Evolutionary conservation across 23 tunicate species (phyloP).

Genomic region (Botrylloides violaceus): DNA sequence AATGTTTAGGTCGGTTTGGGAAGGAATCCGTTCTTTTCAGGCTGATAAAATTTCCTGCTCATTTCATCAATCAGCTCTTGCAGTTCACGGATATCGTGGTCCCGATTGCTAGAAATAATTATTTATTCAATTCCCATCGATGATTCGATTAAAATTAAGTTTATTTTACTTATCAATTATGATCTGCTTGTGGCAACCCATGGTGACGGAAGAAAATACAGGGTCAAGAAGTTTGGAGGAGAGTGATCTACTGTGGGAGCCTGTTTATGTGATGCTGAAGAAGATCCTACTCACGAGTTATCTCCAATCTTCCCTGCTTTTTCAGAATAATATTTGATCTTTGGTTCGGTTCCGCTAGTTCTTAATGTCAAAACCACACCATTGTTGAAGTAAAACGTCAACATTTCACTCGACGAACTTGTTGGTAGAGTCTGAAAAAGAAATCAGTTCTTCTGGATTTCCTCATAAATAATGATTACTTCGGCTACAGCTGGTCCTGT

Average conservation of each 20-base stretch:
- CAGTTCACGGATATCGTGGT: conserved; percentile 27
- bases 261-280: no score
- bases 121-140: no score
- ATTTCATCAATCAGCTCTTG: conserved; percentile 35
- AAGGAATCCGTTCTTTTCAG: conserved; percentile 56
- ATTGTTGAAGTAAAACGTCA: conserved; percentile 79
- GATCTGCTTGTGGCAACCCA: no score
- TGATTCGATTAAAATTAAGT: no score
- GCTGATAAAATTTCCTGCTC: conserved; percentile 61
- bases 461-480: no score
- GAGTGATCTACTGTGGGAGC: no score
- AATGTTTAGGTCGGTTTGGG: conserved; percentile 36
- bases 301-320: conserved; percentile 6
- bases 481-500: no score
- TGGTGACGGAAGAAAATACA: no score
- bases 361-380: conserved; percentile 73
- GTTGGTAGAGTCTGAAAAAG: conserved; percentile 36
- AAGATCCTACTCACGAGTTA: not conserved
- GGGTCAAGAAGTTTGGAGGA: no score
- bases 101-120: conserved; percentile 25
- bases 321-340: conserved; percentile 89
- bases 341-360: conserved; percentile 93
- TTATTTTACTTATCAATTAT: no score
- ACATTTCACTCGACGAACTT: conserved; percentile 66
- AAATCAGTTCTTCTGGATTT: conserved; percentile 3